Evolutionary conservation across 1,140 invertebrate genomes (phyloP).

Genomic region (Tetragonula clypearis): DNA sequence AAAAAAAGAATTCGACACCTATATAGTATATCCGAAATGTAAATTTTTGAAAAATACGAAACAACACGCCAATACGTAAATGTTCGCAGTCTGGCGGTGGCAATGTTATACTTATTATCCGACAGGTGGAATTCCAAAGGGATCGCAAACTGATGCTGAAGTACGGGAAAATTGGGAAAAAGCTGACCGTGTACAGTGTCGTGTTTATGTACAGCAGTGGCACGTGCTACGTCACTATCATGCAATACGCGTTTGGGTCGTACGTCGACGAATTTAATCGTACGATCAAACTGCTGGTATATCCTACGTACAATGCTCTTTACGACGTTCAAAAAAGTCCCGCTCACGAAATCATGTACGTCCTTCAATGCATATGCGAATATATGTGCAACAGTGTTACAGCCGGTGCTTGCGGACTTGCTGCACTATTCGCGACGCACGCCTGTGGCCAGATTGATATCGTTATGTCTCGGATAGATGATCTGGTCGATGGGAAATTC

Average conservation of each 20-base stretch:
- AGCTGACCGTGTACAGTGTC: constrained; percentile 46
- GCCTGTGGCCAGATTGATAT: constrained; percentile 59
- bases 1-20: too few relatives aligned
- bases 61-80: too few relatives aligned
- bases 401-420: constrained; percentile 42
- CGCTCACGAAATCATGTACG: constrained; percentile 59
- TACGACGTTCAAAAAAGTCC: constrained; percentile 38
- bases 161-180: constrained; percentile 46
- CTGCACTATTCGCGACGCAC: constrained; percentile 51
- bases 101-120: neutral
- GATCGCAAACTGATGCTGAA: constrained; percentile 49
- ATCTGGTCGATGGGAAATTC: constrained; percentile 30
- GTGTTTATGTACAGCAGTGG: constrained; percentile 57
- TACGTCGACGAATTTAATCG: constrained; percentile 37
- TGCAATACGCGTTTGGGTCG: constrained; percentile 6
- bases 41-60: too few relatives aligned
- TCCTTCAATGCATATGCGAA: constrained; percentile 36
- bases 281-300: constrained; percentile 55
- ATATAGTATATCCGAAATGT: too few relatives aligned
- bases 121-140: constrained; percentile 28
- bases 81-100: too few relatives aligned
- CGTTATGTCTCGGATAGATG: constrained; percentile 43
- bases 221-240: constrained; percentile 33
- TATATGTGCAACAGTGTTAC: constrained; percentile 41
- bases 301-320: constrained; percentile 47